phyloP scores from a whole-genome alignment of 2,113 vertebrate genomes.

The Hemiprocne comata region DNA sequence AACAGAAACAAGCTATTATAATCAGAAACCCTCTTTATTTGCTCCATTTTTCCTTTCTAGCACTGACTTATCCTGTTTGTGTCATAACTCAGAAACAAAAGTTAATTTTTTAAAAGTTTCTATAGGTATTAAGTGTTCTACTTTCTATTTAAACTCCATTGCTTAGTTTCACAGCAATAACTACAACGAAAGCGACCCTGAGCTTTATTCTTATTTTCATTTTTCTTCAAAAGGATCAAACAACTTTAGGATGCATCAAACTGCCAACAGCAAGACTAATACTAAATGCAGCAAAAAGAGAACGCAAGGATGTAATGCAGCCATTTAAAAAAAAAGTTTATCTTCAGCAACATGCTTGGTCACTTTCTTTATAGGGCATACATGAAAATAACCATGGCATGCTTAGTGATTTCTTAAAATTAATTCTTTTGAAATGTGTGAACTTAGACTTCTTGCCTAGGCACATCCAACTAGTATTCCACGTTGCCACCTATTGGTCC shows the following conservation, averaged over 20 bases:
- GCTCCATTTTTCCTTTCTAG: constrained; percentile 67
- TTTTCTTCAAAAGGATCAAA: neutral
- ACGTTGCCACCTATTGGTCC: neutral
- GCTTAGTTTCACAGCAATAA: neutral
- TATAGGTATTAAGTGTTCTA: neutral
- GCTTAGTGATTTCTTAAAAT: neutral
- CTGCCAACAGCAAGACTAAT: neutral
- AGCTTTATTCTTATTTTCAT: neutral
- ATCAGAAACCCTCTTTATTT: constrained; percentile 67
- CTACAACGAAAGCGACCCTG: neutral
- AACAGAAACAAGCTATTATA: constrained; percentile 80
- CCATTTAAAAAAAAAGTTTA: neutral
- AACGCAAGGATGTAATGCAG: neutral
- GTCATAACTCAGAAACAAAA: constrained; percentile 44
- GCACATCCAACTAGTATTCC: neutral
- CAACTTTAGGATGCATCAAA: neutral
- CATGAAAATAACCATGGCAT: neutral
- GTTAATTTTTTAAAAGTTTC: constrained; percentile 37
- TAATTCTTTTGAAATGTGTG: neutral
- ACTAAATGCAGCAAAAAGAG: neutral
- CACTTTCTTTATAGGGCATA: neutral
- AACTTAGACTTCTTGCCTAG: neutral
- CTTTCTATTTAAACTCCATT: neutral
- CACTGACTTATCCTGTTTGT: constrained; percentile 47
- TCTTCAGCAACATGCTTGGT: neutral